phyloP scores from a whole-genome alignment of 2,888 invertebrate genomes.

The Andrena bicolor region DNA sequence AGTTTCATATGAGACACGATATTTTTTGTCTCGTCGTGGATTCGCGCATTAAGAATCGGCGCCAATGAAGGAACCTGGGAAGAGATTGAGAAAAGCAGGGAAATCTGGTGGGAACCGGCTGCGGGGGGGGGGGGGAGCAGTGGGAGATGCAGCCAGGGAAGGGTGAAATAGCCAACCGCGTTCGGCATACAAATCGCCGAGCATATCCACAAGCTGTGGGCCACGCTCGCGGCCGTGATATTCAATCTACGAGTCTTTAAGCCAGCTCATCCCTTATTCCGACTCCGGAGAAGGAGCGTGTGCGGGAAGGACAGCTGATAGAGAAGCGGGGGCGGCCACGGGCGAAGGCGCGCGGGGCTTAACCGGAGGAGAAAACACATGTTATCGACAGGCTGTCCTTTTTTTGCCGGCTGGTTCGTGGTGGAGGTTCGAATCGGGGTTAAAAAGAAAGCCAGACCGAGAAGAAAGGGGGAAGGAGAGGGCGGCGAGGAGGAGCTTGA shows the following conservation, averaged over 20 bases:
- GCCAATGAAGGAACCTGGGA: background rate
- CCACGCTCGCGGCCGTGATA: conserved; percentile 55
- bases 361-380: conserved; percentile 72
- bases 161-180: conserved; percentile 64
- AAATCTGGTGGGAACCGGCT: background rate
- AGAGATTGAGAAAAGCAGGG: background rate
- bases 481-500: conserved; percentile 17
- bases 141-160: conserved; percentile 23
- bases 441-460: conserved; percentile 55
- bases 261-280: conserved; percentile 60
- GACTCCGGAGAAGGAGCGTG: conserved; percentile 55
- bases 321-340: conserved; percentile 16
- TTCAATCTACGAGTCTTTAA: conserved; percentile 73
- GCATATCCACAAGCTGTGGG: conserved; percentile 37
- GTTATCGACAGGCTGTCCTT: conserved; percentile 73
- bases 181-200: conserved; percentile 70
- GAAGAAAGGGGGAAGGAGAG: background rate
- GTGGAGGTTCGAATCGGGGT: conserved; percentile 59
- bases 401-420: conserved; percentile 62
- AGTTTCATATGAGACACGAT: no score
- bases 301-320: conserved; percentile 39
- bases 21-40: no score
- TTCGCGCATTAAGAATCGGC: no score
- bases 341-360: conserved; percentile 28
- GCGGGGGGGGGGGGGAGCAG: background rate